Conservation (phyloP, 2,113 vertebrate species). For the Trochalopteron elliotii region DNA sequence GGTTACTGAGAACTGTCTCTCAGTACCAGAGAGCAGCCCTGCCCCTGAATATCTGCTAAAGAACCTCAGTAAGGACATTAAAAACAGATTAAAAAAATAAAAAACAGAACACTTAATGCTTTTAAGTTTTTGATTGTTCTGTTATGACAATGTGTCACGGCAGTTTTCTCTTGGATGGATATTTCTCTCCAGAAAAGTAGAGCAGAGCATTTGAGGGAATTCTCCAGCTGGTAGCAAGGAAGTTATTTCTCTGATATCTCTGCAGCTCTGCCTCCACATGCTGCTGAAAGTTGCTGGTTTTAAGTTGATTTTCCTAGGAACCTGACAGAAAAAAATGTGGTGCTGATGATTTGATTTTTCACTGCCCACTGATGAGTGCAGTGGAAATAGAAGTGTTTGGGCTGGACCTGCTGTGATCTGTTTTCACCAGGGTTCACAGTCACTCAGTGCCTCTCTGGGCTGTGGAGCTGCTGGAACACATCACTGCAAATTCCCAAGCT, state of each 20-base stretch:
- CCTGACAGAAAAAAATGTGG: background rate
- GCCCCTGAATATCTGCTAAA: background rate
- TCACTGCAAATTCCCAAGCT: background rate
- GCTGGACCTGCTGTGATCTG: background rate
- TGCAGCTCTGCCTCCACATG: background rate
- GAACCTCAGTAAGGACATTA: background rate
- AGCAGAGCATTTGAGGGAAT: background rate
- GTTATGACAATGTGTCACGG: background rate
- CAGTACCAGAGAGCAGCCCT: background rate
- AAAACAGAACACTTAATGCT: background rate
- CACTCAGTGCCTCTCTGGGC: background rate
- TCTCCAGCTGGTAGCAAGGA: background rate
- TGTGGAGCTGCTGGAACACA: background rate
- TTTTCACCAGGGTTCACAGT: background rate
- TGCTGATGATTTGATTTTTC: background rate
- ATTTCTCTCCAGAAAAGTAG: background rate
- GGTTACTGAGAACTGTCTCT: background rate
- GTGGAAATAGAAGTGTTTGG: background rate
- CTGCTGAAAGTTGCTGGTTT: background rate
- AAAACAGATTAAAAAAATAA: background rate
- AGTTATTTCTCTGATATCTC: background rate
- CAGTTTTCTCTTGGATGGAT: background rate
- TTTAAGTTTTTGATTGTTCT: background rate
- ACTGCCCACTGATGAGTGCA: background rate
- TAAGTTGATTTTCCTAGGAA: background rate